Percentiles rank a stretch among this genome's conserved stretches.
These are phyloP conservation scores for Cetonia aurata DNA, from an alignment of 2,888 invertebrate species.

Conservation along the genomic window DNA sequence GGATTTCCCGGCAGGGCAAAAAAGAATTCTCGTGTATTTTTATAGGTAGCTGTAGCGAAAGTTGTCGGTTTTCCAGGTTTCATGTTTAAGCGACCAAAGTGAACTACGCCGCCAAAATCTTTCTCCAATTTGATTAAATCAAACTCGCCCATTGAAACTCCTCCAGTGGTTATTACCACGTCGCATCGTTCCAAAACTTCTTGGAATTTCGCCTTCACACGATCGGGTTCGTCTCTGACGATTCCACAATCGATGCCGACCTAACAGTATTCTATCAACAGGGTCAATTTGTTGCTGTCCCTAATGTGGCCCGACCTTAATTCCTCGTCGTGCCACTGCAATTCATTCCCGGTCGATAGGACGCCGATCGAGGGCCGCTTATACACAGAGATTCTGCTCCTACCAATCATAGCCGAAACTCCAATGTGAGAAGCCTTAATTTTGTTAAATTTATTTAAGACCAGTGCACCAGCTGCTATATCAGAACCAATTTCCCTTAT, in stretches of 20 bases:
- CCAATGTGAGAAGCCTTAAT: constrained; percentile 78
- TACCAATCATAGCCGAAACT: constrained; percentile 77
- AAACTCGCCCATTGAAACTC: constrained; percentile 98
- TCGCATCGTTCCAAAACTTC: constrained; percentile 74
- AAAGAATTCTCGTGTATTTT: constrained; percentile 76
- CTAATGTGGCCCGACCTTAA: constrained; percentile 83
- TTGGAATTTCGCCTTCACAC: constrained; percentile 71
- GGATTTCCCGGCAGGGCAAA: constrained; percentile 95
- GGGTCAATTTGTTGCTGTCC: constrained; percentile 92
- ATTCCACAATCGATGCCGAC: constrained; percentile 82
- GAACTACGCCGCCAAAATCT: constrained; percentile 83
- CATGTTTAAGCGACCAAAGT: constrained; percentile 93
- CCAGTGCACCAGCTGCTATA: constrained; percentile 70
- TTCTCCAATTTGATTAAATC: constrained; percentile 84
- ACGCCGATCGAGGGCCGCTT: constrained; percentile 80
- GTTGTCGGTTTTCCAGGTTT: constrained; percentile 98
- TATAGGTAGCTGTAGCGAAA: constrained; percentile 82
- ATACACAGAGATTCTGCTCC: constrained; percentile 69
- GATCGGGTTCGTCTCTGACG: constrained; percentile 77
- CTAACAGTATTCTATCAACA: constrained; percentile 79
- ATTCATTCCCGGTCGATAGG: constrained; percentile 95
- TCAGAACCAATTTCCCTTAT: constrained; percentile 80
- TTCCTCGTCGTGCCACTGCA: constrained; percentile 73
- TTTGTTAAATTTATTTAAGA: constrained; percentile 69
- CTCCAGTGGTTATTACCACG: constrained; percentile 91